Evolutionary conservation across 2,888 invertebrate genomes (phyloP), one percentile per base, ranked within the genome.

Genomic region (Peribatodes rhomboidaria): DNA sequence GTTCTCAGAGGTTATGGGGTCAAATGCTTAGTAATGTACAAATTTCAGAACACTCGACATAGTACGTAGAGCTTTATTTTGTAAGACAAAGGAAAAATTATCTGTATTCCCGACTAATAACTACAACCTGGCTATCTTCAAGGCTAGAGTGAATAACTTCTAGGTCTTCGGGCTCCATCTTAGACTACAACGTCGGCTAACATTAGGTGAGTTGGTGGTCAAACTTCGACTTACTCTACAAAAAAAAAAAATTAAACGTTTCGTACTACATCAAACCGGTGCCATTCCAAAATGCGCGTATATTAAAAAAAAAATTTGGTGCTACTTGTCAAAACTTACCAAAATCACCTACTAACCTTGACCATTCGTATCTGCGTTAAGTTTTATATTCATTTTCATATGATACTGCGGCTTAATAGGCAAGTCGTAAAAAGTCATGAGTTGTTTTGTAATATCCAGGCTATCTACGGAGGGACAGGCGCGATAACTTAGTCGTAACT

Each of bases 341-440:
- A n/a, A 41, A 41, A 41, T 14, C 2, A 3, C 13, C 10, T 3
- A 35, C 14, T 44, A n/a, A 55, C 60, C 66, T 62, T 62, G 54
- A 35, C 27, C 39, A 41, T 52, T 18, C 53, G 57, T 59, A 60
- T 35, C 54, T 22, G 55, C 39, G 20, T 16, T 54, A 61, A 47
- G 39, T 64, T 67, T 60, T 61, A 67, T 63, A 66, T 41, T 39
- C 60, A 65, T 63, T 63, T 67, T 62, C 49, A 63, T 65, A 64
- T 47, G 41, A n/a, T 61, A 62, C 59, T 59, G 61, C 64, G 35
- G 52, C 60, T 69, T 68, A 57, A 68, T 60, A 44, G 47, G n/a
- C 13, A 41, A 52, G 57, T 42, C 58, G 39, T 64, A 67, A 71
- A 68, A 68, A 52, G 49, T 39, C 58, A 69, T 64, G 57, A 27